phyloP scores from a whole-genome alignment of 2,113 vertebrate genomes.

The Tetraodon nigroviridis region DNA sequence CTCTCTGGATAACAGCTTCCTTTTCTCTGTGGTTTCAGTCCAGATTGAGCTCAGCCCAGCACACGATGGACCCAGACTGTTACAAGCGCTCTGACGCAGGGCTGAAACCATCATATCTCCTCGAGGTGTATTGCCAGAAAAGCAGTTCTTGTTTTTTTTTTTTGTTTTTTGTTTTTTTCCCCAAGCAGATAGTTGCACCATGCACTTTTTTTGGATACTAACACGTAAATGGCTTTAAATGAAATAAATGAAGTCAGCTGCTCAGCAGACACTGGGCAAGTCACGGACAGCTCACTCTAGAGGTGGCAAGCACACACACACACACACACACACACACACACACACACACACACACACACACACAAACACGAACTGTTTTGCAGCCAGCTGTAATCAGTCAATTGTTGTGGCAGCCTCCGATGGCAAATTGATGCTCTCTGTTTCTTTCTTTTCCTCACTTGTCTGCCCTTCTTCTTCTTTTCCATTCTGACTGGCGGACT shows the following conservation, averaged over 20 bases:
- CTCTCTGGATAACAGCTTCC: neutral
- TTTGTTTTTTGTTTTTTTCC: no score
- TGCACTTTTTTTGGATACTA: no score
- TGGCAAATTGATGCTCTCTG: slow-evolving; percentile 47
- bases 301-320: slow-evolving; percentile 31
- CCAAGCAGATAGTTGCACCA: no score
- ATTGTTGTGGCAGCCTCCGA: slow-evolving; percentile 15
- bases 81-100: neutral
- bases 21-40: slow-evolving; percentile 17
- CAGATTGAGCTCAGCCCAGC: slow-evolving; percentile 19
- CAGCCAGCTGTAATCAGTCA: slow-evolving; percentile 51
- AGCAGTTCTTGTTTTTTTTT: no score
- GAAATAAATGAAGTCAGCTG: slow-evolving; percentile 8
- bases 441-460: slow-evolving; percentile 16
- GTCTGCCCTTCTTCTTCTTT: slow-evolving; percentile 11
- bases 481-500: slow-evolving; percentile 17
- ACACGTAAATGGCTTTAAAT: no score
- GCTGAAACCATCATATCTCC: neutral
- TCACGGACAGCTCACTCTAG: slow-evolving; percentile 45
- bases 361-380: slow-evolving; percentile 19
- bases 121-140: no score
- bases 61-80: slow-evolving; percentile 1
- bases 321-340: slow-evolving; percentile 13
- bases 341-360: neutral
- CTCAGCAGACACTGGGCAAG: slow-evolving; percentile 39